Evolutionary conservation across 1,140 invertebrate genomes (phyloP).

Genomic region (Luehdorfia chinensis): DNA sequence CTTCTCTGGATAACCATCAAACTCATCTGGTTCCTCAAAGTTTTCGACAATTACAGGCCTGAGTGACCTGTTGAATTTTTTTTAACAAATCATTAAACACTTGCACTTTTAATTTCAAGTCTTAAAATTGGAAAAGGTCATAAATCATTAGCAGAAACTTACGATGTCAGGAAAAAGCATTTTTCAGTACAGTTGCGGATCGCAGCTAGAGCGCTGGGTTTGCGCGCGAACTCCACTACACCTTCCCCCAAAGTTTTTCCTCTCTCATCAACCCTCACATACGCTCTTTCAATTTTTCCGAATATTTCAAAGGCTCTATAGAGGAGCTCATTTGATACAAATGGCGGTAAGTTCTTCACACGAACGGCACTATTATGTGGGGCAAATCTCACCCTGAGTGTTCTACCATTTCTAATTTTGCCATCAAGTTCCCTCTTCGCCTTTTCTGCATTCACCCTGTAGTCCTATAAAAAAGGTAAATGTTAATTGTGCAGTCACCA

Average conservation of each 20-base stretch:
- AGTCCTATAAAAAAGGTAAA: slow-evolving; percentile 88
- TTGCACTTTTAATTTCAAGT: too few relatives aligned
- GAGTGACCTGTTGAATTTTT: slow-evolving; percentile 82
- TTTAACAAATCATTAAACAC: too few relatives aligned
- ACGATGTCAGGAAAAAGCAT: slow-evolving; percentile 96
- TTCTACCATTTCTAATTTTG: slow-evolving; percentile 88
- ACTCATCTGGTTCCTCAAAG: slow-evolving; percentile 93
- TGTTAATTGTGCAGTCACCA: too few relatives aligned
- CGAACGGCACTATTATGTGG: slow-evolving; percentile 95
- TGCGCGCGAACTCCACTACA: slow-evolving; percentile 96
- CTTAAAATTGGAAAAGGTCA: neutral
- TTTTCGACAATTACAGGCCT: slow-evolving; percentile 94
- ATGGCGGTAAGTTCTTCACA: slow-evolving; percentile 95
- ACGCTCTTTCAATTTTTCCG: slow-evolving; percentile 95
- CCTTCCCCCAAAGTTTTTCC: slow-evolving; percentile 97
- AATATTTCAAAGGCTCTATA: slow-evolving; percentile 95
- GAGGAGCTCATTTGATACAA: slow-evolving; percentile 96
- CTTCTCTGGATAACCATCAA: slow-evolving; percentile 96
- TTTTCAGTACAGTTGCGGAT: slow-evolving; percentile 94
- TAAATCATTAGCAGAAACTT: slow-evolving; percentile 58
- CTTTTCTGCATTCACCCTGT: slow-evolving; percentile 95
- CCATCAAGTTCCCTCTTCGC: slow-evolving; percentile 97
- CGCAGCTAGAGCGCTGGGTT: slow-evolving; percentile 91
- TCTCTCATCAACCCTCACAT: slow-evolving; percentile 97
- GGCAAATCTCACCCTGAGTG: slow-evolving; percentile 95